Conservation (phyloP, 2,797 vertebrate species). For the Macropus fuliginosus region DNA sequence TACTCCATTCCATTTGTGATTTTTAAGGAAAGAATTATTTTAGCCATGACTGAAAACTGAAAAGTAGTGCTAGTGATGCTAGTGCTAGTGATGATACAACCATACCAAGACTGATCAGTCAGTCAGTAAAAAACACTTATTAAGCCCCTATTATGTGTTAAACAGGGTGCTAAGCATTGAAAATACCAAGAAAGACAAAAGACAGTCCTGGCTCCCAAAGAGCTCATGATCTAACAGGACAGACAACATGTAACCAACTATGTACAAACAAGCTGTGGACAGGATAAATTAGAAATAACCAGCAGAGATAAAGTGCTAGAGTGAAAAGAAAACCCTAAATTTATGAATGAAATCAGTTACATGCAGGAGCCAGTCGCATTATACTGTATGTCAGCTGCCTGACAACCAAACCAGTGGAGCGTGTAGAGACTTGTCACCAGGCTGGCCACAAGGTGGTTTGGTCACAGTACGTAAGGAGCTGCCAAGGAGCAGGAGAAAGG, state of each 20-base stretch:
- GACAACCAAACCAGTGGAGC: neutral
- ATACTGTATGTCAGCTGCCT: neutral
- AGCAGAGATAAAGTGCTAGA: neutral
- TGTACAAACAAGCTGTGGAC: neutral
- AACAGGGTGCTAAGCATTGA: neutral
- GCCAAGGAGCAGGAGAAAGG: neutral
- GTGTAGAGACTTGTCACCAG: neutral
- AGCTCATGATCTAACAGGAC: neutral
- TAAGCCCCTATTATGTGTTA: neutral
- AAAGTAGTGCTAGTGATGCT: neutral
- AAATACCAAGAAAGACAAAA: neutral
- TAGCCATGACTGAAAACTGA: neutral
- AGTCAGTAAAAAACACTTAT: neutral
- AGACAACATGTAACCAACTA: neutral
- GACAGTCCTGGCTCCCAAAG: neutral
- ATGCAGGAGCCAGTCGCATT: neutral
- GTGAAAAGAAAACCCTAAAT: neutral
- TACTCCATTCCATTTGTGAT: neutral
- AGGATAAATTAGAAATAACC: neutral
- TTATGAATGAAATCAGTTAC: neutral
- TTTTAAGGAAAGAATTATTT: neutral
- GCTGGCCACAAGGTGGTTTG: neutral
- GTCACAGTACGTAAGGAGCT: neutral
- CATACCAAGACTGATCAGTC: neutral
- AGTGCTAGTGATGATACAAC: neutral